These are phyloP conservation scores for Caerostris darwini DNA, from an alignment of 1,140 invertebrate genomes.

Conservation along the genomic window DNA sequence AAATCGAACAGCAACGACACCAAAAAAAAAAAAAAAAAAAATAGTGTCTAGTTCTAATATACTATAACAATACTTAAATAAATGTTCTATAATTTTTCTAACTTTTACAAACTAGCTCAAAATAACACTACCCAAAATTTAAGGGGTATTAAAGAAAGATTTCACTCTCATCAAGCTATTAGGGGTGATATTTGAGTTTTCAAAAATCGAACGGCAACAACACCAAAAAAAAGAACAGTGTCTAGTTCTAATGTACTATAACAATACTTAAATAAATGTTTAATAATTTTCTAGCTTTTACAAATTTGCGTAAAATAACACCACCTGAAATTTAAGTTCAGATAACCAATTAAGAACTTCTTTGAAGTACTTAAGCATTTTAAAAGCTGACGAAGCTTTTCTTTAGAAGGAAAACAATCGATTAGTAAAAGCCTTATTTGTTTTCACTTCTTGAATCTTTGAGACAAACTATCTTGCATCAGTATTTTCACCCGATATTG, in stretches of 20 bases:
- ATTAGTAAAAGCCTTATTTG: background rate
- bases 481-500: background rate
- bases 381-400: background rate
- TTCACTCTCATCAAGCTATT: conserved; percentile 4
- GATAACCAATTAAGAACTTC: conserved; percentile 32
- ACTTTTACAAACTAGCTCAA: too few species aligned
- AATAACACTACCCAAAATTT: too few species aligned
- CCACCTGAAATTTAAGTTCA: background rate
- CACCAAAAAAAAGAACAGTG: background rate
- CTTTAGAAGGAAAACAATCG: background rate
- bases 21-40: too few species aligned
- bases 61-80: too few species aligned
- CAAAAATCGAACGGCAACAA: background rate
- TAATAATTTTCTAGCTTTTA: too few species aligned
- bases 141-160: background rate
- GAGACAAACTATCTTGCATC: background rate
- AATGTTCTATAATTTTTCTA: too few species aligned
- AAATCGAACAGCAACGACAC: too few species aligned
- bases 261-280: too few species aligned
- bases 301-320: background rate
- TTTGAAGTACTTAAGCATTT: background rate
- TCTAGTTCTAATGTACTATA: too few species aligned
- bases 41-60: too few species aligned
- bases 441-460: background rate
- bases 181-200: background rate